Evolutionary conservation across 2,888 invertebrate species (phyloP).

Genomic region (Taphrorychus bicolor): DNA sequence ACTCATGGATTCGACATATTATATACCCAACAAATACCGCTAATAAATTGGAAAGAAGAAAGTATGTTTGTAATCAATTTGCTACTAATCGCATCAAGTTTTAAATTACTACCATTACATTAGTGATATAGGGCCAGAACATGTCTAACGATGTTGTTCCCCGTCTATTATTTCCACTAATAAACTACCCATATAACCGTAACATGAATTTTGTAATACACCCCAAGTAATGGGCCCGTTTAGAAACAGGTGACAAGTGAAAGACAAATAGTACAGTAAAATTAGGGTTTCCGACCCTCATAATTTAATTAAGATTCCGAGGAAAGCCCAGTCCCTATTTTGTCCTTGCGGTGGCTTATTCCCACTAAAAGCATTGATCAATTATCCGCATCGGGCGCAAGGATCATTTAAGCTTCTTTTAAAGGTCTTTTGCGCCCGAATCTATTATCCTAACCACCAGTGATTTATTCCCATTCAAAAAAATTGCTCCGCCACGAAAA

Average conservation of each 20-base stretch:
- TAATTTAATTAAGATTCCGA: conserved; percentile 27
- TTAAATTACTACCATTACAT: no score
- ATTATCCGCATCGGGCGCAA: conserved; percentile 1
- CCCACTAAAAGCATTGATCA: conserved; percentile 16
- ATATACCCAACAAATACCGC: no score
- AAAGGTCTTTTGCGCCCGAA: neutral
- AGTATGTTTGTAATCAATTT: no score
- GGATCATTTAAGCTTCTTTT: neutral
- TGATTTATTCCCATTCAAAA: neutral
- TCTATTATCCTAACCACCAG: neutral
- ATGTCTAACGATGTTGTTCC: neutral
- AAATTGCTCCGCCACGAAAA: neutral
- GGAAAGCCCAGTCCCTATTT: conserved; percentile 14
- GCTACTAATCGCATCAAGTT: no score
- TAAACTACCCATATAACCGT: neutral
- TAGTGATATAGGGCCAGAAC: no score
- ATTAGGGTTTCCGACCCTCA: conserved; percentile 29
- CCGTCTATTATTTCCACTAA: neutral
- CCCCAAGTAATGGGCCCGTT: neutral
- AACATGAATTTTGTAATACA: neutral
- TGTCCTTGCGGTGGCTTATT: conserved; percentile 15
- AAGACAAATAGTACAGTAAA: conserved; percentile 16
- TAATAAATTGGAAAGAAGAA: no score
- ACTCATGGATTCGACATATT: no score
- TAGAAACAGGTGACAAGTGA: conserved; percentile 11